phyloP scores from a whole-genome alignment of 2,888 invertebrate species.

The Scaptomyza cyrtandrae region DNA sequence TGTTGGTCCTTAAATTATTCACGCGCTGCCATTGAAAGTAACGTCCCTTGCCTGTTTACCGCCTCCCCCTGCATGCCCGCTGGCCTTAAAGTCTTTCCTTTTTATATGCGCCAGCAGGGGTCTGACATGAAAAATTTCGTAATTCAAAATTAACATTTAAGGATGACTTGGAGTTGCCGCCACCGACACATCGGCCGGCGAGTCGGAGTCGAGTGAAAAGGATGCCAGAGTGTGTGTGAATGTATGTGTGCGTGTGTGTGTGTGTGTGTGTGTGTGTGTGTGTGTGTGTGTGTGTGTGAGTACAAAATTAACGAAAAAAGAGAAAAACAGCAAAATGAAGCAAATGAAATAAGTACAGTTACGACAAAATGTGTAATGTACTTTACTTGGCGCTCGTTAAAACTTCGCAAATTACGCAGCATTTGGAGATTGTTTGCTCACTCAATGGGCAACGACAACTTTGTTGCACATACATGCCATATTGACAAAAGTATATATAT shows the following conservation, averaged over 20 bases:
- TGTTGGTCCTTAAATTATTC: conserved; percentile 76
- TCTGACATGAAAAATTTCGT: conserved; percentile 76
- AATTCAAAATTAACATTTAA: conserved; percentile 81
- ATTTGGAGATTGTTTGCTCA: conserved; percentile 67
- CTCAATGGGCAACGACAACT: conserved; percentile 16
- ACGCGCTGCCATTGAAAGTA: conserved; percentile 54
- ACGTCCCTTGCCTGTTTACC: conserved; percentile 3
- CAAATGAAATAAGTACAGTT: conserved; percentile 63
- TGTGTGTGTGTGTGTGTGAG: conserved; percentile 37
- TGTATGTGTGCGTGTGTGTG: conserved; percentile 18
- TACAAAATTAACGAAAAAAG: conserved; percentile 67
- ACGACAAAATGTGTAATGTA: conserved; percentile 59
- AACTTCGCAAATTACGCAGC: conserved; percentile 60
- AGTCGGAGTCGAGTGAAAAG: conserved; percentile 49
- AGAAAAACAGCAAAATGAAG: conserved; percentile 54
- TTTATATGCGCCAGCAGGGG: conserved; percentile 41
- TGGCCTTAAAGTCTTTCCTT: conserved; percentile 18
- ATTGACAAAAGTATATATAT: background rate
- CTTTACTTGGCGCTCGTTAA: conserved; percentile 52
- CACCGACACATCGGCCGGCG: conserved; percentile 38
- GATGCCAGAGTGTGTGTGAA: conserved; percentile 33
- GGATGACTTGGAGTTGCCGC: conserved; percentile 77
- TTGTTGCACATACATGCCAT: background rate
- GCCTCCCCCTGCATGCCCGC: background rate
- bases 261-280: conserved; percentile 23